Evolutionary conservation across 2,888 invertebrate genomes (phyloP).

Genomic region (Pristionchus japonicus): DNA sequence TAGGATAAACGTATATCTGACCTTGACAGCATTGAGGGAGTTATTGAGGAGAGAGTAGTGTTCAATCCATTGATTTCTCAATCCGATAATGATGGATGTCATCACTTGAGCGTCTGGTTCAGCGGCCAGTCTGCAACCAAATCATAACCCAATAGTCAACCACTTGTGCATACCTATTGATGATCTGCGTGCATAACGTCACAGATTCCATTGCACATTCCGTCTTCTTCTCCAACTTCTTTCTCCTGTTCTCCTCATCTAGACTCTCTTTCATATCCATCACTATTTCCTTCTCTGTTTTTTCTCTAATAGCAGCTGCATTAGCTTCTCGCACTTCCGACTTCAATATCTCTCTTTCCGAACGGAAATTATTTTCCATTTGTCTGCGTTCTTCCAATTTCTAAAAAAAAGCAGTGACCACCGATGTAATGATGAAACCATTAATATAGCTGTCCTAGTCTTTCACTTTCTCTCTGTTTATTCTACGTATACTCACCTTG

Average conservation of each 20-base stretch:
- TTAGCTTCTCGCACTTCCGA: background rate
- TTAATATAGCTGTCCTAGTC: no score
- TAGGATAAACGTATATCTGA: background rate
- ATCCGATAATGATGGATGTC: background rate
- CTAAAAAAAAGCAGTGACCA: background rate
- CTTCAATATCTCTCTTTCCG: background rate
- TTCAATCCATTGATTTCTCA: background rate
- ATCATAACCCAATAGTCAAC: background rate
- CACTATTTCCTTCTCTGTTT: background rate
- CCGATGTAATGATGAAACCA: no score
- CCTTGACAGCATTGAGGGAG: background rate
- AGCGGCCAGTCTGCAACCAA: background rate
- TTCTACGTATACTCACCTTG: no score
- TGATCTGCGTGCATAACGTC: background rate
- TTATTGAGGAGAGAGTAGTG: background rate
- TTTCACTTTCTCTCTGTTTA: no score
- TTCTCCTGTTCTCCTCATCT: background rate
- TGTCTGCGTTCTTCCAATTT: background rate
- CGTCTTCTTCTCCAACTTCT: background rate
- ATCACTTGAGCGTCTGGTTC: background rate
- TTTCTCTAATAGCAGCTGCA: background rate
- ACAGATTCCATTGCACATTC: background rate
- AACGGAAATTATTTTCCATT: background rate
- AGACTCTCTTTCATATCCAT: background rate
- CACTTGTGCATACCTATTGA: background rate